Conservation (phyloP, 2,797 vertebrate genomes). For the Lerista edwardsae region DNA sequence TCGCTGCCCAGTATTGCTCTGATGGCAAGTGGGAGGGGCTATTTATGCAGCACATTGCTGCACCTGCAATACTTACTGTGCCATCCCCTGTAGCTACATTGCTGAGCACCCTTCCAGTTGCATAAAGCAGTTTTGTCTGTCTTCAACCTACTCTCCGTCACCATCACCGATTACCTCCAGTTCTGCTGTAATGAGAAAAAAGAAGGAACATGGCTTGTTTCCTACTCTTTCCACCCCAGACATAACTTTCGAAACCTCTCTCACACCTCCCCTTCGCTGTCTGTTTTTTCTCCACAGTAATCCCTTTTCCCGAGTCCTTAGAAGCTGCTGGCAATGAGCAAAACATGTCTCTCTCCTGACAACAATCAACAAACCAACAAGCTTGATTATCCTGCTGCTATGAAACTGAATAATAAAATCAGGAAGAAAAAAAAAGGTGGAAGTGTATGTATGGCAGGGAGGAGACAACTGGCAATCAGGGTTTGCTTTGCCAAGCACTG, state of each 20-base stretch:
- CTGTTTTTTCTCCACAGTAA: neutral
- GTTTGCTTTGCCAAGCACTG: neutral
- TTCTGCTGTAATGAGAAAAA: neutral
- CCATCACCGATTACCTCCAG: neutral
- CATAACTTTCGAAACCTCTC: neutral
- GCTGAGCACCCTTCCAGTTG: no score
- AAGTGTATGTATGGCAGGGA: fast-evolving
- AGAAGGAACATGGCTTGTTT: no score
- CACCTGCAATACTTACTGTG: no score
- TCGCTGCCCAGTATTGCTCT: no score
- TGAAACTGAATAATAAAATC: neutral
- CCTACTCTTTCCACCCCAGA: neutral
- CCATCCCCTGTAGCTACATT: no score
- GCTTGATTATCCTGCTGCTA: neutral
- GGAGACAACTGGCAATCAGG: neutral
- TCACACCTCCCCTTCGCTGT: slow-evolving; percentile 35
- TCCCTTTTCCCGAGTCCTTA: neutral
- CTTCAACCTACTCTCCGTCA: no score
- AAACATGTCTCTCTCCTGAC: neutral
- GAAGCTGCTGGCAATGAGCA: neutral
- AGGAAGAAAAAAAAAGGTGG: no score
- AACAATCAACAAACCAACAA: neutral
- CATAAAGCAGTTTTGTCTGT: no score
- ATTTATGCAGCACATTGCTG: no score
- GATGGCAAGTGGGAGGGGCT: no score